Base-by-base conservation (phyloP, 2,888 invertebrate species). In the Idaea biselata region DNA sequence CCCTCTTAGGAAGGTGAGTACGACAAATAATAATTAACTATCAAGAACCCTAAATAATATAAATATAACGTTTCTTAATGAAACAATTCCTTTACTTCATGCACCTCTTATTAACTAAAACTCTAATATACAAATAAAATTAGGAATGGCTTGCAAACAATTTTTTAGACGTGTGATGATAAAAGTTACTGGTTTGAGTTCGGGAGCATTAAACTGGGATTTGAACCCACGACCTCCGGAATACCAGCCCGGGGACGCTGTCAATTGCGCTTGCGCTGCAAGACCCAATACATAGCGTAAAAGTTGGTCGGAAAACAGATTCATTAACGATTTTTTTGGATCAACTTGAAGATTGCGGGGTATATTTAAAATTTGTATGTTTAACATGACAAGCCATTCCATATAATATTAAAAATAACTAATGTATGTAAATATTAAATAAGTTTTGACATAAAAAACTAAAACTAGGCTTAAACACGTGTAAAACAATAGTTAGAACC, bases 111-210 rank as follows among this genome's bases (percentile, higher is more conserved):
- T 25, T 63, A 76, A 68, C 86, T 87, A 87, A 77, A 79, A 75
- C 74, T 79, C 88, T 84, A 86, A 90, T 89, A 89, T 89, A 90
- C 89, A 90, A 84, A 89, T 77, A 87, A 82, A 77, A 70, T 73
- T 79, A 79, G 71, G 74, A 77, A 82, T 80, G 75, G 69, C 81
- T 82, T 80, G 79, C 77, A 81, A 8, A 44, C 7, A 3, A 64
- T 25, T 25, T 25, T 63, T 62, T 54, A 65, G 59, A 63, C 62
- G 69, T 72, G 74, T 76, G 73, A 76, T 76, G 73, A 68, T 69
- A 72, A 70, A 66, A 63, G 3, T 14, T 17, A 55, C n/a, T 55
- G 7, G 16, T 55, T n/a, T 16, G 82, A 82, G 82, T 85, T 82
- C 82, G 1, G 25, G 25, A 25, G 25, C 5, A 3, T 25, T 25